Base-by-base conservation (phyloP, 2,113 vertebrate species). In the Ptilorrhoa leucosticta region DNA sequence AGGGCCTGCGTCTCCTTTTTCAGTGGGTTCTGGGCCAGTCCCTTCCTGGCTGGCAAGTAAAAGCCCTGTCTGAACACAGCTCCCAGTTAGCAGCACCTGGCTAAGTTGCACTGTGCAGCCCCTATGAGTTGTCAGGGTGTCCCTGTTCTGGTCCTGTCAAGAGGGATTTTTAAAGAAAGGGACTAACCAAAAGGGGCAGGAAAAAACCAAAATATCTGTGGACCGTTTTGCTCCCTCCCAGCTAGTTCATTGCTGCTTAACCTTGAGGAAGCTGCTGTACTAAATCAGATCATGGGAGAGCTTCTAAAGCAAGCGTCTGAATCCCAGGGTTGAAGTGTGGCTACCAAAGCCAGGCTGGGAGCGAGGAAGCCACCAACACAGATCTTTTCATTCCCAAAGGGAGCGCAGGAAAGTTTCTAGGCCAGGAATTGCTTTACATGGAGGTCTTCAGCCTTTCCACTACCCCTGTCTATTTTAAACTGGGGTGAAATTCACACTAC, bases 11-110 rank as follows among this genome's bases (percentile, higher is more conserved):
- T 96, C 96, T 90, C 83, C 92, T 97, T 94, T 97, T 94, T 73
- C 97, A 83, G 97, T 97, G 97, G 97, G 94, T 97, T 96, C 98
- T 96, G 97, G 97, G 94, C 96, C 97, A 96, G 96, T 95, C 96
- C 18, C 31, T 92, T 93, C 80, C 44, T 3, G 73, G 57, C 86
- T 93, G 94, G 81, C 90, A 81, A 72, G 83, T 79, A 70, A 96
- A 91, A 84, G 68, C 64, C 81, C 71, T 83, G 57, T 92, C 82
- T 86, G 93, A 95, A 65, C 73, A 37, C 66, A 89, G 83, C 64
- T 93, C 80, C 78, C 78, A 88, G 61, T 84, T 65, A 91, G 93
- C 96, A n/a, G 71, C 69, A 94, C 93, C 95, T 93, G 92, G 94
- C 92, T 86, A 66, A 76, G 92, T 96, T 96, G 94, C 40, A 68